Evolutionary conservation across 2,888 invertebrate species (phyloP).

Genomic region (Lissocephala sabroskyi): DNA sequence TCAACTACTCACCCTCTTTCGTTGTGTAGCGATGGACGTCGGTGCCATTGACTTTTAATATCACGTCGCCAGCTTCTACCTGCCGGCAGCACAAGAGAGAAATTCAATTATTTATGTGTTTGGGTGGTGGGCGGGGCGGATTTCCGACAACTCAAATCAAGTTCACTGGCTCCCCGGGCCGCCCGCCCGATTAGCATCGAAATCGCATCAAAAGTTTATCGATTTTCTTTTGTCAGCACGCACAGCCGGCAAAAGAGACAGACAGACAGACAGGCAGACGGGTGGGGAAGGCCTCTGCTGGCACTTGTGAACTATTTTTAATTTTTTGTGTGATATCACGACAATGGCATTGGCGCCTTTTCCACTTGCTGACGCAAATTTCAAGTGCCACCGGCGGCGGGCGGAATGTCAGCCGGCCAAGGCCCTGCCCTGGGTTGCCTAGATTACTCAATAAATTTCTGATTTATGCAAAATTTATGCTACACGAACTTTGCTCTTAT

Average conservation of each 20-base stretch:
- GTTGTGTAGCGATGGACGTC: conserved; percentile 94
- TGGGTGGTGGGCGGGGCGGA: too few species aligned
- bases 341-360: conserved; percentile 44
- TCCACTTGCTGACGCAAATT: conserved; percentile 26
- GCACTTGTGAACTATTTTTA: conserved; percentile 59
- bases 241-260: conserved; percentile 7
- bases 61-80: conserved; percentile 95
- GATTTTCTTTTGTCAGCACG: conserved; percentile 28
- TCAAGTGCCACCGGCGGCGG: not conserved
- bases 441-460: conserved; percentile 42
- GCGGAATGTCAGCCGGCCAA: conserved; percentile 1
- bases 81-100: too few species aligned
- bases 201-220: conserved; percentile 27
- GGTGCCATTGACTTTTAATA: conserved; percentile 93
- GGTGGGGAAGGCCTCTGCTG: conserved; percentile 18
- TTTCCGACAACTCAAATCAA: too few species aligned
- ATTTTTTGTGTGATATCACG: conserved; percentile 25
- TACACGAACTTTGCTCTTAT: conserved; percentile 29
- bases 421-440: conserved; percentile 22
- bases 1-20: conserved; percentile 83
- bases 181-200: conserved; percentile 6
- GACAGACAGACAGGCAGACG: not conserved
- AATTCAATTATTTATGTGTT: not conserved
- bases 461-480: conserved; percentile 27
- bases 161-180: too few species aligned